Evolutionary conservation across 2,113 vertebrate species (phyloP).

Genomic region (Sander lucioperca): DNA sequence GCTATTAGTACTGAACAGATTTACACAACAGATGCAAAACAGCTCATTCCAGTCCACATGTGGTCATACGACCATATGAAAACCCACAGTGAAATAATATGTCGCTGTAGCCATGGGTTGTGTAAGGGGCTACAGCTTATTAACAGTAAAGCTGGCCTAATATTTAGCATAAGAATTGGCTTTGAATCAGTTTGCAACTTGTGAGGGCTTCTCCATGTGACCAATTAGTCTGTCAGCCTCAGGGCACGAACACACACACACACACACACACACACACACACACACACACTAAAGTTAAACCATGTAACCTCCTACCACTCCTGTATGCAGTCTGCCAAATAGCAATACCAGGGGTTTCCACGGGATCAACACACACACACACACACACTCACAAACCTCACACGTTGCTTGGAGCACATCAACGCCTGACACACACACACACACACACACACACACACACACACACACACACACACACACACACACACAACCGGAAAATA

Average conservation of each 20-base stretch:
- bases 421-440: slow-evolving; percentile 41
- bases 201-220: slow-evolving; percentile 58
- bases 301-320: slow-evolving; percentile 50
- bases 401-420: slow-evolving; percentile 59
- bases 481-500: slow-evolving; percentile 66
- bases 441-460: slow-evolving; percentile 39
- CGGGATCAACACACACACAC: slow-evolving; percentile 58
- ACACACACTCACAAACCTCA: slow-evolving; percentile 50
- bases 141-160: slow-evolving; percentile 30
- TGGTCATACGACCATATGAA: slow-evolving; percentile 5
- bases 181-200: slow-evolving; percentile 54
- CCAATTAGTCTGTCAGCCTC: slow-evolving; percentile 60
- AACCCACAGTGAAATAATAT: slow-evolving; percentile 9
- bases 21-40: slow-evolving; percentile 27
- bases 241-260: slow-evolving; percentile 5
- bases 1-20: not conserved
- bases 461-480: slow-evolving; percentile 33
- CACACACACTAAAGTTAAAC: slow-evolving; percentile 50
- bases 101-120: not conserved
- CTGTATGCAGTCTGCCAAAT: slow-evolving; percentile 63
- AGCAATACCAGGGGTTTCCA: slow-evolving; percentile 77
- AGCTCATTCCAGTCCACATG: not conserved
- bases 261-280: slow-evolving; percentile 6
- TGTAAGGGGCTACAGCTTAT: slow-evolving; percentile 15
- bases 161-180: slow-evolving; percentile 45